phyloP scores from a whole-genome alignment of 1,140 invertebrate genomes.

The Nylanderia fulva region DNA sequence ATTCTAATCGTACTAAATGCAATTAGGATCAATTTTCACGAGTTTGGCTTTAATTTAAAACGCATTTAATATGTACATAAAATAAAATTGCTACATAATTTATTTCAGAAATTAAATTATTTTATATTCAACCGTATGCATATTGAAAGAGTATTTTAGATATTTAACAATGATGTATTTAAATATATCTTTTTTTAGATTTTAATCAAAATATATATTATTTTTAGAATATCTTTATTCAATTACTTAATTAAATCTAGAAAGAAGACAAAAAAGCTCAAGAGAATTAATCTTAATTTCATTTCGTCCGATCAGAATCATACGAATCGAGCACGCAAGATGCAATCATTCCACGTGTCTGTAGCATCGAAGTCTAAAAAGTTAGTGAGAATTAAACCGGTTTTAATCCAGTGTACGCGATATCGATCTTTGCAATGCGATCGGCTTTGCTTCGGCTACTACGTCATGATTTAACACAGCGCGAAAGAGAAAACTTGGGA shows the following conservation, averaged over 20 bases:
- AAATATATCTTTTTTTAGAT: neutral
- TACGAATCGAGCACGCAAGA: neutral
- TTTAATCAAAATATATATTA: neutral
- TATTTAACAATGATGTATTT: neutral
- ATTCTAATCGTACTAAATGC: neutral
- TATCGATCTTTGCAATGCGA: constrained; percentile 14
- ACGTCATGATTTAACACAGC: constrained; percentile 17
- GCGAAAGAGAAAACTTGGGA: constrained; percentile 49
- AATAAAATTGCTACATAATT: neutral
- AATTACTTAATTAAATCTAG: neutral
- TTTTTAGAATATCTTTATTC: neutral
- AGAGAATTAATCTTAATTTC: neutral
- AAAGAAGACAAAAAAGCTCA: neutral
- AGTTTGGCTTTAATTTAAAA: neutral
- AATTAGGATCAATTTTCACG: neutral
- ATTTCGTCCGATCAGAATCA: neutral
- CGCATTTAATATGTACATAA: neutral
- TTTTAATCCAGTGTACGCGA: constrained; percentile 3
- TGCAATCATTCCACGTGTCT: neutral
- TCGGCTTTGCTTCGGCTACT: constrained; percentile 33
- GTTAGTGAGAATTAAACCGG: neutral
- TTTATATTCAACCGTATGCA: neutral
- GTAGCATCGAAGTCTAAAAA: neutral
- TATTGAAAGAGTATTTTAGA: neutral
- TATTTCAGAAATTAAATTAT: no score